A percentile compares a stretch with the other conserved stretches of the same genome.
These are phyloP conservation scores for Sebastes ruberrimus DNA, from an alignment of 2,797 vertebrate species.

Conservation along the genomic window DNA sequence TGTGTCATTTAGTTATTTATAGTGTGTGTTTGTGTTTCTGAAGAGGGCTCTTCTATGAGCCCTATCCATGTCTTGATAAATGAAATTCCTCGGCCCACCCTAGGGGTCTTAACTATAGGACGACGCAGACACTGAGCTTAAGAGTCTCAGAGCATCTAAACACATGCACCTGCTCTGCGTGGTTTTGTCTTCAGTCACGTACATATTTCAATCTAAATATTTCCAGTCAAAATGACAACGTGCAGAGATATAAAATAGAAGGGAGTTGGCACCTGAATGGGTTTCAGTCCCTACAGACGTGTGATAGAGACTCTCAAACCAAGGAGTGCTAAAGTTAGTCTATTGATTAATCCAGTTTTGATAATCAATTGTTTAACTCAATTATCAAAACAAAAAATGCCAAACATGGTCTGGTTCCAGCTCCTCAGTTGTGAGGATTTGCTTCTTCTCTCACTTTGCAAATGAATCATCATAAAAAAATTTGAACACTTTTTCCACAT, in stretches of 20 bases:
- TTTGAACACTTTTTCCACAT: too few species aligned
- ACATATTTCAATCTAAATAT: neutral
- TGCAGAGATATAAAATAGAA: neutral
- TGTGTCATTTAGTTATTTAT: constrained; percentile 50
- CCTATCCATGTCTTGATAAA: constrained; percentile 75
- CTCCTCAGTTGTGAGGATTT: neutral
- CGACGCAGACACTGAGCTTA: constrained; percentile 36
- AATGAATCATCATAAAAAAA: neutral
- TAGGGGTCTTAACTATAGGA: constrained; percentile 57
- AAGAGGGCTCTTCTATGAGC: constrained; percentile 65
- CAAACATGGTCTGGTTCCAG: neutral
- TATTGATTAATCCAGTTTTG: neutral
- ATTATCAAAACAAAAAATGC: neutral
- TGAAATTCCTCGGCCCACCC: constrained; percentile 71
- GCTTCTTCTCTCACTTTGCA: neutral
- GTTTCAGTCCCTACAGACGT: neutral
- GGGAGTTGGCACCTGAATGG: neutral
- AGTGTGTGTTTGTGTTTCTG: constrained; percentile 41
- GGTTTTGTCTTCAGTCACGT: neutral
- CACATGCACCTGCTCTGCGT: constrained; percentile 35
- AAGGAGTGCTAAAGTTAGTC: neutral
- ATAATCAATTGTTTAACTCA: neutral
- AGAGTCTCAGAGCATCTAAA: constrained; percentile 20
- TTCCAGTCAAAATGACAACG: neutral
- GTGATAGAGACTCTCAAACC: neutral